Evolutionary conservation across 1,140 invertebrate genomes (phyloP).

Genomic region (Zaprionus kolodkinae): DNA sequence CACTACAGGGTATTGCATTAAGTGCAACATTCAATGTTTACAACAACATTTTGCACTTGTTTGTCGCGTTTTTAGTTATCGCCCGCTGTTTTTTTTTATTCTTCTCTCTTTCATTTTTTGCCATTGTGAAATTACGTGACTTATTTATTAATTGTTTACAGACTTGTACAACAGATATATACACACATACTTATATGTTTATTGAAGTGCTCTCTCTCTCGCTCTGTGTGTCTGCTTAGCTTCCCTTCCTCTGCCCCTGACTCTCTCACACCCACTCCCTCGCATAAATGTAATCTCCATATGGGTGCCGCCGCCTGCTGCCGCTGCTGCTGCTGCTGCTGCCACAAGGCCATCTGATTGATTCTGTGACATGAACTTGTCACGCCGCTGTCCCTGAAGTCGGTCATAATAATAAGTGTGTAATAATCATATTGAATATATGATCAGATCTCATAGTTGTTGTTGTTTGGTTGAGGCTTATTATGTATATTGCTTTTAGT

Average conservation of each 20-base stretch:
- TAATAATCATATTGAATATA: slow-evolving; percentile 21
- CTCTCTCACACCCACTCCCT: slow-evolving; percentile 3
- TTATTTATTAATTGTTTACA: slow-evolving; percentile 64
- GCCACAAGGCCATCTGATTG: slow-evolving; percentile 61
- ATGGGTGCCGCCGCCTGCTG: slow-evolving; percentile 41
- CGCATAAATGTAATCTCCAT: slow-evolving; percentile 70
- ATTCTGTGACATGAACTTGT: slow-evolving; percentile 71
- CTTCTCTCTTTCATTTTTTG: slow-evolving; percentile 16
- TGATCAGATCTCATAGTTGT: slow-evolving; percentile 34
- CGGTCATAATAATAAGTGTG: slow-evolving; percentile 49
- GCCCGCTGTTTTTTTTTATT: slow-evolving; percentile 27
- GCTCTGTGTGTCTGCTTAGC: slow-evolving; percentile 2
- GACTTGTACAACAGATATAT: neutral
- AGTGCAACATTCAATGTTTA: slow-evolving; percentile 22
- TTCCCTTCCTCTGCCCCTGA: neutral
- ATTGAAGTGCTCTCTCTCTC: neutral
- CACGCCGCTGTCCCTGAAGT: slow-evolving; percentile 63
- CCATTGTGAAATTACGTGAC: slow-evolving; percentile 63
- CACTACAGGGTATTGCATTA: slow-evolving; percentile 14
- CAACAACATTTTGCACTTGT: slow-evolving; percentile 28
- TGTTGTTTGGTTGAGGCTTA: slow-evolving; percentile 38
- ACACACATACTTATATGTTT: neutral
- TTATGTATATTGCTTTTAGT: slow-evolving; percentile 75
- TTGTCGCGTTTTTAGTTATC: slow-evolving; percentile 20
- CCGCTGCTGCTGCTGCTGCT: slow-evolving; percentile 2